Conservation (phyloP, 1,140 invertebrate species). For the Oscheius sp. region DNA sequence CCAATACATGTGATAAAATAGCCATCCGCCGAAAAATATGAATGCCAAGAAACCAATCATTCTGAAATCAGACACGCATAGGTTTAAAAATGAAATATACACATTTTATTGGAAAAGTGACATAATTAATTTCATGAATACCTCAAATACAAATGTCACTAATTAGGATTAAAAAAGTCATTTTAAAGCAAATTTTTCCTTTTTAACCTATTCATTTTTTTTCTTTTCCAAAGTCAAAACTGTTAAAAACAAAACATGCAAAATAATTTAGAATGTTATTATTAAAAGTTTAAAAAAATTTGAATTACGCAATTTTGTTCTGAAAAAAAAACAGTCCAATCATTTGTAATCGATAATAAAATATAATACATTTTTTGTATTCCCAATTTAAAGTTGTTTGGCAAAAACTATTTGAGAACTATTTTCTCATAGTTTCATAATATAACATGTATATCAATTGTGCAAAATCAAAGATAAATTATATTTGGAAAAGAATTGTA, state of each 20-base stretch:
- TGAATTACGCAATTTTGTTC: too few relatives aligned
- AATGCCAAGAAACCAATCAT: not conserved
- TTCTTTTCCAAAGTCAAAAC: not conserved
- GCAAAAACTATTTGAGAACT: too few relatives aligned
- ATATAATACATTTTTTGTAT: not conserved
- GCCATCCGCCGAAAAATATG: not conserved
- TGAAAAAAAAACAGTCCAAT: too few relatives aligned
- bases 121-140: not conserved
- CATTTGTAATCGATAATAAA: not conserved
- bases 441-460: not conserved
- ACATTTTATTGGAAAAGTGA: not conserved
- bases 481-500: too few relatives aligned
- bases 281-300: not conserved
- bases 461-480: too few relatives aligned
- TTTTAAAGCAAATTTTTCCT: not conserved
- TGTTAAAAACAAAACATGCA: not conserved
- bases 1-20: conserved; percentile 24
- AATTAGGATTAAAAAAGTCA: not conserved
- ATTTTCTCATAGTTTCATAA: too few relatives aligned
- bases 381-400: too few relatives aligned
- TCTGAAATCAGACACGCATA: not conserved
- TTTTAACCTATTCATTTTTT: too few relatives aligned
- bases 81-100: not conserved
- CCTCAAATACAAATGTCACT: not conserved
- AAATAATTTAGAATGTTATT: not conserved